These are phyloP conservation scores for Chrysomallon squamiferum DNA, from an alignment of 1,140 invertebrate species.

Conservation along the genomic window DNA sequence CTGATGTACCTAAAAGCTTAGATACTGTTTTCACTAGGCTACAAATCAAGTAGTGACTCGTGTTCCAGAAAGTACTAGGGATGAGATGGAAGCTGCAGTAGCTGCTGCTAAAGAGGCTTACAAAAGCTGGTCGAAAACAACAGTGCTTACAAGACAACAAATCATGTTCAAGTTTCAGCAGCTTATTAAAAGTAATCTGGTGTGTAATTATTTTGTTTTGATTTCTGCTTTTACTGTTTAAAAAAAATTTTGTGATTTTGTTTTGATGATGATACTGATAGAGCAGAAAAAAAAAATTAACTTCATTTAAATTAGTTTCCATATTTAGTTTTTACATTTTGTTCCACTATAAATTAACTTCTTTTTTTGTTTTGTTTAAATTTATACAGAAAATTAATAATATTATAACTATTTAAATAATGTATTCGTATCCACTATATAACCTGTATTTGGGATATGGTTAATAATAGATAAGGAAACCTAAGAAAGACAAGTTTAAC, in stretches of 20 bases:
- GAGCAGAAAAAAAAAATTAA: neutral
- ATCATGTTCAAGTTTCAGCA: conserved; percentile 92
- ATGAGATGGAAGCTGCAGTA: conserved; percentile 92
- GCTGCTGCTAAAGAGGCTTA: conserved; percentile 85
- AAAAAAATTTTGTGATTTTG: neutral
- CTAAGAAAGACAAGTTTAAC: too few relatives aligned
- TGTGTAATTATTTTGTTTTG: conserved; percentile 51
- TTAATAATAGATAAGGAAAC: too few relatives aligned
- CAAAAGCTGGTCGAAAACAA: conserved; percentile 87
- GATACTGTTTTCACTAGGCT: conserved; percentile 63
- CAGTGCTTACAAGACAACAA: conserved; percentile 92
- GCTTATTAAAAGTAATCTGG: conserved; percentile 79
- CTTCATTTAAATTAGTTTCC: too few relatives aligned
- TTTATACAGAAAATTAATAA: too few relatives aligned
- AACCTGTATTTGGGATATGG: too few relatives aligned
- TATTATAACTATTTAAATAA: too few relatives aligned
- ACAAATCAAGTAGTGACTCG: conserved; percentile 75
- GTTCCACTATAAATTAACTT: too few relatives aligned
- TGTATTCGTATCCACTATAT: too few relatives aligned
- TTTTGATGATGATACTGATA: neutral
- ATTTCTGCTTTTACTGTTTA: neutral
- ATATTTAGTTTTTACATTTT: too few relatives aligned
- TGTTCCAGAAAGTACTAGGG: conserved; percentile 89
- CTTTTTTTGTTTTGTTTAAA: too few relatives aligned
- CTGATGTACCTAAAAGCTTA: conserved; percentile 3